Base-by-base conservation (phyloP, 2,888 invertebrate species). In the Creontiades dilutus region DNA sequence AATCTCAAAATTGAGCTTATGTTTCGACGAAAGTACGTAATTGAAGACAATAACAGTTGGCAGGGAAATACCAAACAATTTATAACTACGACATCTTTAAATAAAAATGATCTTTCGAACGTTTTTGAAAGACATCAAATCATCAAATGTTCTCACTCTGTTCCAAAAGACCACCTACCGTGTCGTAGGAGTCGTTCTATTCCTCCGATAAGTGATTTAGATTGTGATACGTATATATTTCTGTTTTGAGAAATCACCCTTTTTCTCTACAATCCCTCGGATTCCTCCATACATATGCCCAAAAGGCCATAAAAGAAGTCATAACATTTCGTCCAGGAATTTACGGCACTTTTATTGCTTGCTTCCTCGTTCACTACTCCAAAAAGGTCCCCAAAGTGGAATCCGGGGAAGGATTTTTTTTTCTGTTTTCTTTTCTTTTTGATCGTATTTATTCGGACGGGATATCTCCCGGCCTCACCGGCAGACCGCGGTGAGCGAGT, bases 261-360 rank as follows among this genome's bases (percentile, higher is more conserved):
- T 23, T 68, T 68, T 23, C 7, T 68, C 19, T 13, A 68, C 23
- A 16, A 52, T 16, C 1, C 52, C 16, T 3, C 5, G 27, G 23
- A 68, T 19, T 61, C 23, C 68, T 68, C 19, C 68, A 68, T 68
- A 68, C 27, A 9, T 23, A 68, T 68, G 19, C 68, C 68, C 68
- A 68, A 68, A 68, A 68, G 68, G 3, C 19, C 46, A 78, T 78
- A 78, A 78, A 78, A 78, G 78, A 78, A 78, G 78, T 78, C 78
- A 78, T 78, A 78, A 78, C 78, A 47, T 78, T 78, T 78, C n/a
- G 46, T 78, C n/a, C 46, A 19, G 78, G 78, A 28, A 78, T 78
- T 78, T 78, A 78, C 78, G 78, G 78, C 78, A 4, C 7, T 78
- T 78, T 78, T 78, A 78, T 47, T 37, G 19, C 78, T 78, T 78